Percentiles rank a stretch among this genome's conserved stretches.
Conservation (phyloP, 2,797 vertebrate genomes). For the Erpetoichthys calabaricus region DNA sequence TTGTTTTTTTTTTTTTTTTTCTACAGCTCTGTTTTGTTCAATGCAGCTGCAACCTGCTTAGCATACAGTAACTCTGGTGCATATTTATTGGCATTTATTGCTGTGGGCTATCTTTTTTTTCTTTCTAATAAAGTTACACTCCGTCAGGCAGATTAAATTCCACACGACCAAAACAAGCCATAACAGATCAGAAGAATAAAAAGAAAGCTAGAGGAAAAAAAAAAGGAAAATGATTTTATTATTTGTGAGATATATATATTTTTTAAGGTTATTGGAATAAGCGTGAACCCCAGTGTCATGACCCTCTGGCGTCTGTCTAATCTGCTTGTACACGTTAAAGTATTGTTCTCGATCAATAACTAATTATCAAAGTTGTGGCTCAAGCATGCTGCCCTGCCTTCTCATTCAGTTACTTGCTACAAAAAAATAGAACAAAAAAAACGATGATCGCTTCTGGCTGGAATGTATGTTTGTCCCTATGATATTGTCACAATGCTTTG, state of each 20-base stretch:
- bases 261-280: conserved; percentile 66
- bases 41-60: background rate
- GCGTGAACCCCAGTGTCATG: conserved; percentile 58
- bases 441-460: conserved; percentile 80
- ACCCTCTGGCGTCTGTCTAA: conserved; percentile 79
- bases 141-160: conserved; percentile 46
- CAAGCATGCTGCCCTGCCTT: conserved; percentile 55
- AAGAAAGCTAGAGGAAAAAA: conserved; percentile 45
- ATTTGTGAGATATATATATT: conserved; percentile 55
- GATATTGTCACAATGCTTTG: conserved; percentile 70
- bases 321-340: conserved; percentile 59
- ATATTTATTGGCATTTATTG: conserved; percentile 21
- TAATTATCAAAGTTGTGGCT: conserved; percentile 91
- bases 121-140: conserved; percentile 51
- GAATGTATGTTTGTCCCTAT: conserved; percentile 64
- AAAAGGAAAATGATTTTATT: conserved; percentile 54
- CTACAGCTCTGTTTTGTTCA: conserved; percentile 21
- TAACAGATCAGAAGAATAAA: conserved; percentile 28
- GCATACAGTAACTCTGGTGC: background rate
- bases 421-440: conserved; percentile 34
- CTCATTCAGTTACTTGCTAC: conserved; percentile 70
- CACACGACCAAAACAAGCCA: conserved; percentile 49
- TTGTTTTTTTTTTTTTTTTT: background rate
- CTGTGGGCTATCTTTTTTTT: conserved; percentile 31
- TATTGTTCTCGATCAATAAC: conserved; percentile 96